phyloP scores from a whole-genome alignment of 2,113 vertebrate species.

The Pseudorasbora parva region DNA sequence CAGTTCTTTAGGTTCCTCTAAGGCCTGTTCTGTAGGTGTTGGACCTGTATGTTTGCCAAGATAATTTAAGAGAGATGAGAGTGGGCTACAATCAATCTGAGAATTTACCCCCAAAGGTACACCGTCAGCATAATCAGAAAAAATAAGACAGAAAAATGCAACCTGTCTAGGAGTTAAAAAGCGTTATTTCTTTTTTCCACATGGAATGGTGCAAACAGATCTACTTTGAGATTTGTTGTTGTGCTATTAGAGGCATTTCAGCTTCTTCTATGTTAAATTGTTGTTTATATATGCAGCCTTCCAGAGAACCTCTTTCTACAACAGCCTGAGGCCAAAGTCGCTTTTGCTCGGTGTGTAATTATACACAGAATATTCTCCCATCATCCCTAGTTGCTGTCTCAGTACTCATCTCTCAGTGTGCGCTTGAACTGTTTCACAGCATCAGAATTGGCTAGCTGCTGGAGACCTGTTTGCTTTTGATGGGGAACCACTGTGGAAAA shows the following conservation, averaged over 20 bases:
- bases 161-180: slow-evolving; percentile 4
- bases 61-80: not conserved
- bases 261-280: slow-evolving; percentile 4
- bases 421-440: slow-evolving; percentile 12
- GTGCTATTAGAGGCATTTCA: not conserved
- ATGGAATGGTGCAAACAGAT: not conserved
- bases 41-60: not conserved
- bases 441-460: slow-evolving; percentile 32
- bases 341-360: slow-evolving; percentile 20
- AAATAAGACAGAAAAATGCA: not conserved
- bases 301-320: not conserved
- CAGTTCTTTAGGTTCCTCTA: slow-evolving; percentile 41
- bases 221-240: not conserved
- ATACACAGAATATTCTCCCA: slow-evolving; percentile 23
- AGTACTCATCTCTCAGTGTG: slow-evolving; percentile 30
- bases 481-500: slow-evolving; percentile 42
- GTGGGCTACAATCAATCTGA: not conserved
- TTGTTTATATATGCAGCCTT: not conserved
- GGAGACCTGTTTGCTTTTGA: slow-evolving; percentile 58
- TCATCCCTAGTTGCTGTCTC: slow-evolving; percentile 12
- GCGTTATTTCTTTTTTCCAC: not conserved
- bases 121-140: not conserved
- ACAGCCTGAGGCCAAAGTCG: slow-evolving; percentile 2
- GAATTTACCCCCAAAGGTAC: not conserved
- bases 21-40: slow-evolving; percentile 22